phyloP scores from a whole-genome alignment of 1,140 invertebrate genomes.

The Neoseiulus cucumeris region DNA sequence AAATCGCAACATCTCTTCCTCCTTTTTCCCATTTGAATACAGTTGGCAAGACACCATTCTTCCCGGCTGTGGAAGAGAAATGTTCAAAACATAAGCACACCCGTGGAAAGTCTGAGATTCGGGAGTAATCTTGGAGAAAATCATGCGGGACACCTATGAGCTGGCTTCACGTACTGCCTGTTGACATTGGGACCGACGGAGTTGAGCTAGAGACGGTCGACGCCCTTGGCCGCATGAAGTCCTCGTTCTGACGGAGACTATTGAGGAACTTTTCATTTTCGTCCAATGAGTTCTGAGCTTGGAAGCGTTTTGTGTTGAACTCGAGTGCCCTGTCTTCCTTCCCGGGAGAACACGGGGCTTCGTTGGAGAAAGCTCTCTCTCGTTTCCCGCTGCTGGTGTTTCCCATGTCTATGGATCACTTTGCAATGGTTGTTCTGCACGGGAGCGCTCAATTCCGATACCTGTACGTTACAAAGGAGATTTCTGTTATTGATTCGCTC shows the following conservation, averaged over 20 bases:
- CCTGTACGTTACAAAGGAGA: not conserved
- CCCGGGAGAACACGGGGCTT: slow-evolving; percentile 40
- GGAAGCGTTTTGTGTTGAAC: slow-evolving; percentile 51
- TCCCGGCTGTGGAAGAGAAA: slow-evolving; percentile 25
- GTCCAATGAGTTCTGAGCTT: slow-evolving; percentile 45
- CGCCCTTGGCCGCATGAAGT: slow-evolving; percentile 1
- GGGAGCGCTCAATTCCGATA: not conserved
- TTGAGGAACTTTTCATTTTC: slow-evolving; percentile 39
- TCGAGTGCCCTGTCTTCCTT: slow-evolving; percentile 61
- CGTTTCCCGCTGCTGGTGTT: slow-evolving; percentile 19
- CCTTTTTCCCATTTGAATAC: slow-evolving; percentile 94
- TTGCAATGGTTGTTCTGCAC: not conserved
- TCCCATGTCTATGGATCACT: slow-evolving; percentile 14
- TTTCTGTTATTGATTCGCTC: too few relatives aligned
- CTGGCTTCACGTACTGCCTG: slow-evolving; percentile 12
- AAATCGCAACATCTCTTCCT: slow-evolving; percentile 79
- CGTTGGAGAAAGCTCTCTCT: slow-evolving; percentile 17
- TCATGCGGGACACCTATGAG: too few relatives aligned
- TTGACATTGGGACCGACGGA: not conserved
- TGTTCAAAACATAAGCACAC: too few relatives aligned
- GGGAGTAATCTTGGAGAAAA: too few relatives aligned
- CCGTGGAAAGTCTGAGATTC: too few relatives aligned
- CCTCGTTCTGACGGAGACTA: slow-evolving; percentile 9
- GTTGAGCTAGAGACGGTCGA: slow-evolving; percentile 13
- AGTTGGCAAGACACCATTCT: slow-evolving; percentile 56